These are phyloP conservation scores for Ariopsis seemanni DNA, from an alignment of 2,113 vertebrate genomes.

Conservation along the genomic window DNA sequence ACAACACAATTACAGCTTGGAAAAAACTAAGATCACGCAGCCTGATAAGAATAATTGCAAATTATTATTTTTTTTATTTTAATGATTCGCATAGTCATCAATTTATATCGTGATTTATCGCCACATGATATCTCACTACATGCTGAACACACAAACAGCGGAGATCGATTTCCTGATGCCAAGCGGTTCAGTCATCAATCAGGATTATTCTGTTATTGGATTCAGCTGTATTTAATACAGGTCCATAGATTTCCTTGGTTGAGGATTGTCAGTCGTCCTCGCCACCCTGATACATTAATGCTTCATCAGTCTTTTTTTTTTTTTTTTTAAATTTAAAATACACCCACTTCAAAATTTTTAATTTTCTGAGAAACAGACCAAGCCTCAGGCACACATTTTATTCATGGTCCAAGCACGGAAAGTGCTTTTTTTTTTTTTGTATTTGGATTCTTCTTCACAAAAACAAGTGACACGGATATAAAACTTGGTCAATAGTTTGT, in stretches of 20 bases:
- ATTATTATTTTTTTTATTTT: too few species aligned
- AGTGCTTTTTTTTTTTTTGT: not conserved
- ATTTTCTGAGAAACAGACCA: too few species aligned
- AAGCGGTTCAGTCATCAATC: not conserved
- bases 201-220: not conserved
- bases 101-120: too few species aligned
- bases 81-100: too few species aligned
- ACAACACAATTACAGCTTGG: too few species aligned
- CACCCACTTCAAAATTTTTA: too few species aligned
- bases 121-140: constrained; percentile 62
- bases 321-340: too few species aligned
- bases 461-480: not conserved
- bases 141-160: constrained; percentile 56
- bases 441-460: not conserved
- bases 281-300: not conserved
- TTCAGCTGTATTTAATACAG: not conserved
- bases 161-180: constrained; percentile 47
- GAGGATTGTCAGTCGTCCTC: not conserved
- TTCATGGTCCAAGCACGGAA: not conserved
- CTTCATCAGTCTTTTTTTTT: too few species aligned
- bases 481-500: too few species aligned
- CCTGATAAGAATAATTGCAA: too few species aligned
- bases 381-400: not conserved
- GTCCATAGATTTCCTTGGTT: not conserved
- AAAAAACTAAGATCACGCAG: too few species aligned